phyloP scores from a whole-genome alignment of 2,113 vertebrate species.

The Chionis minor region DNA sequence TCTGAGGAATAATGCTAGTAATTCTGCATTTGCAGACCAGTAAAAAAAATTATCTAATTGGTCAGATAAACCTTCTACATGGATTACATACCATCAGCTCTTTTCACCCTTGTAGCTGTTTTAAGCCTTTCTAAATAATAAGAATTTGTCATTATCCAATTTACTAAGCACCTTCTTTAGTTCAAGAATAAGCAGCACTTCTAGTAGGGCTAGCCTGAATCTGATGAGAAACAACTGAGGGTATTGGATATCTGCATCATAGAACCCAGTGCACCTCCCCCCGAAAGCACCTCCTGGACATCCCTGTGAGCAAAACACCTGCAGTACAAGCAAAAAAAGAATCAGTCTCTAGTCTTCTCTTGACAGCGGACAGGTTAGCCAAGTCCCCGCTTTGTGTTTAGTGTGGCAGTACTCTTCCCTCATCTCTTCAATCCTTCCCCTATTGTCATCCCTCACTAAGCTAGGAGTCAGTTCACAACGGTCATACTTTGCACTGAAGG shows the following conservation, averaged over 20 bases:
- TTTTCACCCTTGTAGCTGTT: background rate
- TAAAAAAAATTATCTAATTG: background rate
- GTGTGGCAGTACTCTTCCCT: background rate
- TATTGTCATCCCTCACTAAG: background rate
- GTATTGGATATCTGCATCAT: background rate
- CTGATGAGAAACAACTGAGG: background rate
- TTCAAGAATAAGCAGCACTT: background rate
- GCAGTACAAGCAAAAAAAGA: background rate
- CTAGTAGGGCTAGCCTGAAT: background rate
- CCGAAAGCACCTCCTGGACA: background rate
- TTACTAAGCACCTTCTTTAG: background rate
- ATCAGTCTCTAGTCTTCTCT: background rate
- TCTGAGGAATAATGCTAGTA: background rate
- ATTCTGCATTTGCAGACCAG: background rate
- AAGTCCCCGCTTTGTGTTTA: background rate
- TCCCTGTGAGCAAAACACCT: background rate
- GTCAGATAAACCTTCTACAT: background rate
- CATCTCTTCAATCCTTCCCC: background rate
- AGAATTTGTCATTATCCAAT: background rate
- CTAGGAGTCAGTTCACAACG: background rate
- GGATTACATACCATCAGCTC: background rate
- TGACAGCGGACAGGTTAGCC: background rate
- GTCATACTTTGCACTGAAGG: background rate
- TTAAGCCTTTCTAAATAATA: background rate
- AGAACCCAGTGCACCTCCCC: background rate